These are phyloP conservation scores for Eupithecia subumbrata DNA, from an alignment of 2,888 invertebrate species.

Conservation along the genomic window DNA sequence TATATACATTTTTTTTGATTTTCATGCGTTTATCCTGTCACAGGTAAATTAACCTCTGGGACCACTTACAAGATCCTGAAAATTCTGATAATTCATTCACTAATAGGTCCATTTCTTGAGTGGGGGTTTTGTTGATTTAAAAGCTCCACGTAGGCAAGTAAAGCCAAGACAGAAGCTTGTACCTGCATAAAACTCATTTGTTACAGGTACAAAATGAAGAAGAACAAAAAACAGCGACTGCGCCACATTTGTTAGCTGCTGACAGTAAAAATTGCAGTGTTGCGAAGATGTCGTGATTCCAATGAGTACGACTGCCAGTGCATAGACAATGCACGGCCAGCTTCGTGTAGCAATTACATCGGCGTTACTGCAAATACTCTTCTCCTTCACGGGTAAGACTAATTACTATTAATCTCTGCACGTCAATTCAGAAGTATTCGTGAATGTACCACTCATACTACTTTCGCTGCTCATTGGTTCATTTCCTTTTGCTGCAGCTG, in stretches of 20 bases:
- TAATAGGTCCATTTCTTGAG: too few relatives aligned
- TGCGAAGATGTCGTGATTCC: constrained; percentile 58
- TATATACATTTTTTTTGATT: too few relatives aligned
- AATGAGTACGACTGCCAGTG: constrained; percentile 68
- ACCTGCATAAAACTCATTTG: constrained; percentile 7
- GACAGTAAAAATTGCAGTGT: constrained; percentile 3
- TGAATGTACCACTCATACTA: too few relatives aligned
- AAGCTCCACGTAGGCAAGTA: too few relatives aligned
- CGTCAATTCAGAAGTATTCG: too few relatives aligned
- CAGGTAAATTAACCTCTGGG: too few relatives aligned
- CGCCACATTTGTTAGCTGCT: constrained; percentile 28
- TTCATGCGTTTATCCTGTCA: too few relatives aligned
- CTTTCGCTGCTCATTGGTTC: too few relatives aligned
- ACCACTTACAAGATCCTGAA: neutral
- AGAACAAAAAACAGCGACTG: constrained; percentile 44
- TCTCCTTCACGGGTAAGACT: constrained; percentile 69
- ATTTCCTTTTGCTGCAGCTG: too few relatives aligned
- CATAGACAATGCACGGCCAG: constrained; percentile 80
- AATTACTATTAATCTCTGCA: neutral
- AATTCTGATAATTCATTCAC: neutral
- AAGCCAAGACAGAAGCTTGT: neutral
- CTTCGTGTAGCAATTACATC: constrained; percentile 73
- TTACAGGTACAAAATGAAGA: constrained; percentile 64
- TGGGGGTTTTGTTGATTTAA: too few relatives aligned
- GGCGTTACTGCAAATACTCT: constrained; percentile 74